A percentile compares a stretch with the other conserved stretches of the same genome.
Evolutionary conservation across 2,797 vertebrate species (phyloP).

Genomic region (Tiaroga cobitis): DNA sequence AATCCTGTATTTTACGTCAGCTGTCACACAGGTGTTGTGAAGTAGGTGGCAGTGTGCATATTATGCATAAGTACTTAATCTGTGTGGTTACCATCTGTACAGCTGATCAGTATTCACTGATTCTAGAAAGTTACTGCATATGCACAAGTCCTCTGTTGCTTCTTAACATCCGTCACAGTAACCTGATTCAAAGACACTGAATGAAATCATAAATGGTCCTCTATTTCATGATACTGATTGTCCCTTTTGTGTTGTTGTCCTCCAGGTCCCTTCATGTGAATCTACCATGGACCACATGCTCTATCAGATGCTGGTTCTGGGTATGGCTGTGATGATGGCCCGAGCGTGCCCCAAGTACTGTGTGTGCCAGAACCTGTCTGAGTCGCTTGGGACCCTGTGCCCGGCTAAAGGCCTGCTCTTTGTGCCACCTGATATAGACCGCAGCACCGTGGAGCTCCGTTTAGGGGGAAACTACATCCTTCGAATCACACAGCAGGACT

Average conservation of each 20-base stretch:
- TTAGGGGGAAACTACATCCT: slow-evolving; percentile 94
- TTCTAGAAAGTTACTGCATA: neutral
- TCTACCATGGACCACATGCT: slow-evolving; percentile 92
- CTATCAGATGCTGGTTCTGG: slow-evolving; percentile 88
- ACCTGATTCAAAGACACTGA: slow-evolving; percentile 1
- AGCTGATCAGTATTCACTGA: neutral
- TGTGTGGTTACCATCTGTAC: neutral
- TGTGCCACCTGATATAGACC: slow-evolving; percentile 88
- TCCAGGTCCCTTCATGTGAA: slow-evolving; percentile 80
- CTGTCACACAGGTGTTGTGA: no score
- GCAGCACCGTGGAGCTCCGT: slow-evolving; percentile 91
- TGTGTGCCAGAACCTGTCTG: slow-evolving; percentile 92
- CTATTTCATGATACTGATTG: neutral
- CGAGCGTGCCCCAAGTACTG: slow-evolving; percentile 93
- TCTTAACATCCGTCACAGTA: slow-evolving; percentile 1
- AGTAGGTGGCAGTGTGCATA: no score
- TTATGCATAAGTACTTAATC: neutral
- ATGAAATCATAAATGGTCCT: slow-evolving; percentile 17
- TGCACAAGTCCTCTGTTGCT: neutral
- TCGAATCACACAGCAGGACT: slow-evolving; percentile 89
- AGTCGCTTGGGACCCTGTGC: slow-evolving; percentile 92
- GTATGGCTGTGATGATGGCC: slow-evolving; percentile 83
- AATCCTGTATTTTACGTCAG: no score
- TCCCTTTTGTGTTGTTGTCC: slow-evolving; percentile 43
- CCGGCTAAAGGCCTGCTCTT: slow-evolving; percentile 95